Percentiles rank a stretch among this genome's conserved stretches.
Evolutionary conservation across 2,113 vertebrate species (phyloP).

Genomic region (Ceratotherium simum): DNA sequence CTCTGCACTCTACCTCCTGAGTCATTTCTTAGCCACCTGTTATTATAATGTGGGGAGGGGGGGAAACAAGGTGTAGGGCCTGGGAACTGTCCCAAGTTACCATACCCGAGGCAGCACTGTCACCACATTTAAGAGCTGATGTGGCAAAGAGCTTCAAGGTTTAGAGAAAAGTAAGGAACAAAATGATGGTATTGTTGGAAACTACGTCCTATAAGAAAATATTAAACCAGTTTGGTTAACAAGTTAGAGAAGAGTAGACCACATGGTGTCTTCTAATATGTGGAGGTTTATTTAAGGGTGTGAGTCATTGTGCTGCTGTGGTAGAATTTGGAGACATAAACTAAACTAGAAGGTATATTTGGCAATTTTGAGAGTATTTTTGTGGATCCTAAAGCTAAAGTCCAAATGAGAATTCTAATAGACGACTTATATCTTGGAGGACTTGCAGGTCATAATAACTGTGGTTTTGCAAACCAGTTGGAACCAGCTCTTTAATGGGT

Average conservation of each 20-base stretch:
- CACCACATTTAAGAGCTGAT: slow-evolving; percentile 6
- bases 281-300: background rate
- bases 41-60: background rate
- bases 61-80: background rate
- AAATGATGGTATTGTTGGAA: background rate
- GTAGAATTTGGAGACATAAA: background rate
- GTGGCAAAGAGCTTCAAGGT: background rate
- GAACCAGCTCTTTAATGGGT: background rate
- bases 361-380: background rate
- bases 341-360: background rate
- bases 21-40: slow-evolving; percentile 60
- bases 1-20: slow-evolving; percentile 18
- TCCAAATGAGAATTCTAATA: background rate
- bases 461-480: background rate
- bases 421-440: background rate
- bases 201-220: background rate
- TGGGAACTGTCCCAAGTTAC: slow-evolving; percentile 30
- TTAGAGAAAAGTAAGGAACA: background rate
- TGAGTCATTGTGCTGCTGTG: background rate
- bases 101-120: background rate
- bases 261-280: background rate
- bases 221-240: background rate
- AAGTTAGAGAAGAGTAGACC: background rate
- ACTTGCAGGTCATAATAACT: too few relatives aligned
- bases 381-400: background rate